phyloP scores from a whole-genome alignment of 2,797 vertebrate genomes.

The Diceros bicornis region DNA sequence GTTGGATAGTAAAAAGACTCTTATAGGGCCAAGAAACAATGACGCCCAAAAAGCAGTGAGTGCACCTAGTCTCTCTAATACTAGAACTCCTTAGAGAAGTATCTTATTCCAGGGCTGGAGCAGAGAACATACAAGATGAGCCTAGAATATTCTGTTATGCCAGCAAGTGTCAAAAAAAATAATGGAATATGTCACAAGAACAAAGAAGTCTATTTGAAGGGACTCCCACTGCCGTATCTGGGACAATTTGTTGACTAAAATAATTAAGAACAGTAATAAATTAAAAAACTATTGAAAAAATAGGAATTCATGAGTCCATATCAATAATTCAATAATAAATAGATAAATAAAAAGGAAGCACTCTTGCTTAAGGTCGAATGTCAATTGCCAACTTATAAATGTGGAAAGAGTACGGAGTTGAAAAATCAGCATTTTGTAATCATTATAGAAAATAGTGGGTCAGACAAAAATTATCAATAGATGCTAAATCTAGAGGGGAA shows the following conservation, averaged over 20 bases:
- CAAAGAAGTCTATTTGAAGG: not conserved
- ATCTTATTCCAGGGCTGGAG: not conserved
- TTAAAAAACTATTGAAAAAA: conserved; percentile 17
- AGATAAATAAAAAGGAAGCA: not conserved
- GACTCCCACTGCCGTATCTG: not conserved
- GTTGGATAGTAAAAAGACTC: not conserved
- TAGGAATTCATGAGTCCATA: not conserved
- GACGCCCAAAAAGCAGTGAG: not conserved
- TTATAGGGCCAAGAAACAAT: not conserved
- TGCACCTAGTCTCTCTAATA: not conserved
- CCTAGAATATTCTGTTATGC: not conserved
- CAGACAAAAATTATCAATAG: conserved; percentile 37
- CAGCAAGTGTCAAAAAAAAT: not conserved
- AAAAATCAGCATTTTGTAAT: conserved; percentile 18
- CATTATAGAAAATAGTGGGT: not conserved
- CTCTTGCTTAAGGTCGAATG: not conserved
- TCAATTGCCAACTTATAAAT: not conserved
- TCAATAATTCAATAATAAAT: conserved; percentile 18
- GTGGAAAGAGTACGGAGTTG: not conserved
- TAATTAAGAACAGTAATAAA: not conserved
- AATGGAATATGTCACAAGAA: not conserved
- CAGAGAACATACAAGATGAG: not conserved
- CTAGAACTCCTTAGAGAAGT: not conserved
- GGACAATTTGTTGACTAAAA: conserved; percentile 1
- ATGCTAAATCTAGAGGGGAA: not conserved